Base-by-base conservation (phyloP, 2,888 invertebrate species). In the Vanessa cardui region DNA sequence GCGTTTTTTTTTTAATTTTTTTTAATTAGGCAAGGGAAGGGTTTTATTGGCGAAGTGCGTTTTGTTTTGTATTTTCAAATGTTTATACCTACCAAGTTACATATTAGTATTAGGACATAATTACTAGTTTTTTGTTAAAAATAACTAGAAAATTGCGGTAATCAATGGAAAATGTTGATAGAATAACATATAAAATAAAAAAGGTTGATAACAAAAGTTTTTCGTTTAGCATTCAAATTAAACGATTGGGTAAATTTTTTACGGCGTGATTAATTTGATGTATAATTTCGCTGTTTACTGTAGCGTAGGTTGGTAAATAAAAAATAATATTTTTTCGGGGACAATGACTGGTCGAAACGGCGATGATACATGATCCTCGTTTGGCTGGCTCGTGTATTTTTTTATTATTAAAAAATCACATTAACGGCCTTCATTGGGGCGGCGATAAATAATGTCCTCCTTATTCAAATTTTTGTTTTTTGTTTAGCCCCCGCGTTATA, bases 371-470 rank as follows among this genome's bases (percentile, higher is more conserved):
- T 87, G 92, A 89, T 89, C 88, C 90, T 89, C 90, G 91, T 90
- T 90, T 88, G 87, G 90, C 84, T 83, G 85, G 87, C 79, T 84
- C 85, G 87, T 87, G 86, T 89, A 86, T 82, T 84, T 89, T 71
- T 90, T 86, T 91, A 88, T 89, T 89, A 87, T 87, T 88, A 89
- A 92, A 92, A 92, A 92, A 92, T 92, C 92, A 92, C 91, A 92
- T 92, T 92, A 92, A 91, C 92, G 88, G 86, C 90, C 90, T 91
- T 92, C 92, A 92, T 92, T 92, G 91, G 92, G 90, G 90, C 90
- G 90, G 91, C 84, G 89, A 92, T 92, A 92, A 92, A 92, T 92
- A 91, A 92, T 92, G 91, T 87, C 82, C 90, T 92, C 91, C 92
- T 92, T 92, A 92, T 92, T 92, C 92, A 92, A 92, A 89, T 92